Base-by-base conservation (phyloP, 2,888 invertebrate species). In the Drosophila austrosaltans region DNA sequence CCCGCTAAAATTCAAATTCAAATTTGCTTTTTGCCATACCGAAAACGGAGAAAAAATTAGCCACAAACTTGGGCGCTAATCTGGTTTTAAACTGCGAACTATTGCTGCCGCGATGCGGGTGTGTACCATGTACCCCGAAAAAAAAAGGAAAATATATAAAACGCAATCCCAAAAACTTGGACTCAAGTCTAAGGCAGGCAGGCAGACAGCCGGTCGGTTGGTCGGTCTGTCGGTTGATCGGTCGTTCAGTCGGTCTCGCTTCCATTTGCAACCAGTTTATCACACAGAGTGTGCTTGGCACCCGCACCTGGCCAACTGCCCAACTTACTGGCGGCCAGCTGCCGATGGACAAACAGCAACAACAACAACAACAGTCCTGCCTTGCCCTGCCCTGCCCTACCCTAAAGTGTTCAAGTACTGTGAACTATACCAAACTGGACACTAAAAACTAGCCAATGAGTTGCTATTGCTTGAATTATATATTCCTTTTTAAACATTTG, bases 281-380 rank as follows among this genome's bases (percentile, higher is more conserved):
- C 60, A 22, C 48, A 48, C 12, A 48, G 42, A 42, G 68, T 69
- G 70, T 72, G 64, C 63, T 69, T 75, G 77, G 81, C 89, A 89
- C 90, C 90, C 90, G 90, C 89, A 89, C 90, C 89, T 90, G 89
- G 90, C 78, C 90, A 89, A 87, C 79, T 82, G 90, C 89, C 89
- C 83, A 83, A 83, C 87, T 84, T 81, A 87, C 87, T 76, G 62
- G 39, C 54, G 75, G 69, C 75, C 72, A 76, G 76, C 74, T 72
- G 76, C 60, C 76, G 25, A 48, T 48, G 48, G 48, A 48, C 48
- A 48, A 48, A 48, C 48, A 48, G 8, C 44, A 44, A 16, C 44
- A 20, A 44, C 44, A 22, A 48, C 48, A 53, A 65, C 66, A 68
- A 66, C 79, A 66, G 63, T 28, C 66, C 71, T 12, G 54, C 22